Conservation (phyloP, 2,888 invertebrate genomes). For the Alloscopus bannaensis region DNA sequence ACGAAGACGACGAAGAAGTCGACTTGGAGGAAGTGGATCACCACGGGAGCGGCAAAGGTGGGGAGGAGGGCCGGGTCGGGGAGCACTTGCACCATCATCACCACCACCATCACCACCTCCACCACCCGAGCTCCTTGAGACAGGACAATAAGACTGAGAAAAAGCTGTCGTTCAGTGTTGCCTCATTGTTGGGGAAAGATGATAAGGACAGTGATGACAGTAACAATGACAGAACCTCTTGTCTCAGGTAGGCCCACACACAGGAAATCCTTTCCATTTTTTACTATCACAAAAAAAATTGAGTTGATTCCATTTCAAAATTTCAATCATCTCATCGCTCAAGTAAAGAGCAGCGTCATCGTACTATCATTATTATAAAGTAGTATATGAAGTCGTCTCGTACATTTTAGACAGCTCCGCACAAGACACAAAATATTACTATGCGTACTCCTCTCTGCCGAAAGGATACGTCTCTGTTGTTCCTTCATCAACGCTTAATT, state of each 20-base stretch:
- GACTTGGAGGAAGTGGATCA: slow-evolving; percentile 66
- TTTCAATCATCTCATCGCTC: no score
- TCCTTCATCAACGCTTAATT: slow-evolving; percentile 43
- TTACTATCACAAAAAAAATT: background rate
- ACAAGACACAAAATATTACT: no score
- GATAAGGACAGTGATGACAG: slow-evolving; percentile 72
- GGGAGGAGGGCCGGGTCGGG: slow-evolving; percentile 63
- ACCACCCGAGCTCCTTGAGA: slow-evolving; percentile 68
- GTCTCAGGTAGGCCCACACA: slow-evolving; percentile 68
- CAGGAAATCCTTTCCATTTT: slow-evolving; percentile 1
- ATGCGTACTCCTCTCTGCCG: no score
- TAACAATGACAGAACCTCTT: slow-evolving; percentile 72
- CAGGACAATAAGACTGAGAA: slow-evolving; percentile 73
- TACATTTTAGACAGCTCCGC: no score
- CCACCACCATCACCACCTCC: slow-evolving; percentile 67
- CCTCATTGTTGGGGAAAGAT: slow-evolving; percentile 72
- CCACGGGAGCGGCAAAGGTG: slow-evolving; percentile 57
- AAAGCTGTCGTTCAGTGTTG: slow-evolving; percentile 73
- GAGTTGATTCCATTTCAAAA: background rate
- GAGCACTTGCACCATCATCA: slow-evolving; percentile 67
- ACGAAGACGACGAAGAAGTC: slow-evolving; percentile 72
- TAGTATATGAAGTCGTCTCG: no score
- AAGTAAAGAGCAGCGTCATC: no score
- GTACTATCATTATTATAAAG: no score
- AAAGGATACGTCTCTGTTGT: no score